phyloP scores from a whole-genome alignment of 2,113 vertebrate genomes.

The Rattus rattus region DNA sequence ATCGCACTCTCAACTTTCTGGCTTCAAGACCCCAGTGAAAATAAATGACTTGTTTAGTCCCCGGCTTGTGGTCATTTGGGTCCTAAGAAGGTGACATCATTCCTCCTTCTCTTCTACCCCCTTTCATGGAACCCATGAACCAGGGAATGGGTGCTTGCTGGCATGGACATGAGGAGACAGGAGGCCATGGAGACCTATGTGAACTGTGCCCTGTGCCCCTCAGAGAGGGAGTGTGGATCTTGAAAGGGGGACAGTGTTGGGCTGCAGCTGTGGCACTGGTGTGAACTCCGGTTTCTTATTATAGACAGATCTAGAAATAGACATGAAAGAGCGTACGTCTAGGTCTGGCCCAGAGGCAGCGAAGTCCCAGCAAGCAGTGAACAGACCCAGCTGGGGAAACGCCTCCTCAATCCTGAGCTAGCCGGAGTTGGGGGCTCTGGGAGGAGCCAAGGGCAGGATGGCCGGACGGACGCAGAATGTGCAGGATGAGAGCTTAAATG shows the following conservation, averaged over 20 bases:
- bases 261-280: rapidly evolving
- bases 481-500: background rate
- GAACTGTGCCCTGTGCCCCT: background rate
- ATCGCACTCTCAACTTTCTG: background rate
- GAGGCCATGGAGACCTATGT: background rate
- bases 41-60: background rate
- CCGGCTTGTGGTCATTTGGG: background rate
- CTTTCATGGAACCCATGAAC: background rate
- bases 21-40: background rate
- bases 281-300: background rate
- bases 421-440: background rate
- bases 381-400: background rate
- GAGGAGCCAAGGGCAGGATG: background rate
- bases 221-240: background rate
- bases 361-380: background rate
- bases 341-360: background rate
- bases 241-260: background rate
- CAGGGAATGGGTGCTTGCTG: background rate
- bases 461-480: background rate
- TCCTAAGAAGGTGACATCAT: background rate
- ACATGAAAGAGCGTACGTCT: background rate
- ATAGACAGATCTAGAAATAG: background rate
- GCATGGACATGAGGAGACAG: too few relatives aligned
- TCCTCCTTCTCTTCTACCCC: background rate
- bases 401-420: background rate